Percentiles rank a stretch among this genome's conserved stretches.
Evolutionary conservation across 2,797 vertebrate genomes (phyloP).

Genomic region (Sphenopsis melanotis): DNA sequence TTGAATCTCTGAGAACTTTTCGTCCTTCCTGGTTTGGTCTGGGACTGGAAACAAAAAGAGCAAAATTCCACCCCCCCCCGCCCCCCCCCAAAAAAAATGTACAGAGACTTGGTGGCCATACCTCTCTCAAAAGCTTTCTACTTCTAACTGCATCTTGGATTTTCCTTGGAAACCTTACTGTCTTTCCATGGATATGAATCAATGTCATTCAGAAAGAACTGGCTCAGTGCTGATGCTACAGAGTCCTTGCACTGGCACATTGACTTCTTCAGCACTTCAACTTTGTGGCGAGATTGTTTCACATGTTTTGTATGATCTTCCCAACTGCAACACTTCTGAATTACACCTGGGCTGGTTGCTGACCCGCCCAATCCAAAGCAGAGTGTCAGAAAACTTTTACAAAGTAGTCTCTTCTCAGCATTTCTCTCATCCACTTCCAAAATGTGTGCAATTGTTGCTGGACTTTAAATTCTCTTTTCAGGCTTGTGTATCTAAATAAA

Average conservation of each 20-base stretch:
- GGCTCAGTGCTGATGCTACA: neutral
- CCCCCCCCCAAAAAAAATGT: no score
- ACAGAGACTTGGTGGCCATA: neutral
- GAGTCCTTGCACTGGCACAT: neutral
- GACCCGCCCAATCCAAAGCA: neutral
- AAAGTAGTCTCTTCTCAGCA: neutral
- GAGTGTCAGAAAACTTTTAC: neutral
- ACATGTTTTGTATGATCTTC: neutral
- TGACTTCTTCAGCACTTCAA: neutral
- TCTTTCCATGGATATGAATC: neutral
- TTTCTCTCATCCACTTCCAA: neutral
- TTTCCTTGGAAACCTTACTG: neutral
- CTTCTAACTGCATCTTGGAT: neutral
- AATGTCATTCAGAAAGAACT: neutral
- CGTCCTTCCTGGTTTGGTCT: conserved; percentile 33
- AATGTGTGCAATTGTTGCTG: neutral
- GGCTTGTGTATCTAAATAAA: neutral
- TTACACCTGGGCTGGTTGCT: neutral
- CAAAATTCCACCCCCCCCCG: neutral
- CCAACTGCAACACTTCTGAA: neutral
- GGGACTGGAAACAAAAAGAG: neutral
- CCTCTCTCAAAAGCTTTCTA: neutral
- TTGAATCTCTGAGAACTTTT: conserved; percentile 17
- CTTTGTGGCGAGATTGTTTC: neutral
- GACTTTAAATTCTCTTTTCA: neutral